These are phyloP conservation scores for Caenorhabditis angaria DNA, from an alignment of 2,888 invertebrate species.

Conservation along the genomic window DNA sequence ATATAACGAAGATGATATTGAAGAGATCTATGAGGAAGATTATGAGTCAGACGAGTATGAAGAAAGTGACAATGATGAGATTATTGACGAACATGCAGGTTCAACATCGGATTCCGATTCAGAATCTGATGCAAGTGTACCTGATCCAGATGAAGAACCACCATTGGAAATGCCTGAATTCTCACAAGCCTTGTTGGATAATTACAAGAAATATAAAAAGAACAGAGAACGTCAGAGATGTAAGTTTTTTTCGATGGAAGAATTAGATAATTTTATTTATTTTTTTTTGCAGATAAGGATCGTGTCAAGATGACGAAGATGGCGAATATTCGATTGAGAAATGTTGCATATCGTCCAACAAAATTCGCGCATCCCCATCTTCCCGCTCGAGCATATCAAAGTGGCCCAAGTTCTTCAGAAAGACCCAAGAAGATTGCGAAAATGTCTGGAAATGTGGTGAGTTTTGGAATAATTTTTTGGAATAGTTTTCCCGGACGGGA, in stretches of 20 bases:
- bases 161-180: not conserved
- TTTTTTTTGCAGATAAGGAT: not conserved
- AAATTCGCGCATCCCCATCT: slow-evolving; percentile 25
- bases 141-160: not conserved
- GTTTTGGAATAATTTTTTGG: not conserved
- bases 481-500: not conserved
- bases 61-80: not conserved
- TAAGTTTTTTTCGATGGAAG: not conserved
- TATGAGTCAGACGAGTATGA: slow-evolving; percentile 11
- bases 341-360: slow-evolving; percentile 7
- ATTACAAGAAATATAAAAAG: not conserved
- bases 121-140: not conserved
- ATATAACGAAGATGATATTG: slow-evolving; percentile 2
- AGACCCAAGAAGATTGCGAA: slow-evolving; percentile 8
- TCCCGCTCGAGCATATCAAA: slow-evolving; percentile 9
- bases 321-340: not conserved
- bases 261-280: not conserved
- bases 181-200: not conserved
- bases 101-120: not conserved
- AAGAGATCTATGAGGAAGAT: not conserved
- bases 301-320: not conserved
- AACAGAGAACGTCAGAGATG: slow-evolving; percentile 6
- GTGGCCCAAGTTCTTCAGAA: slow-evolving; percentile 16
- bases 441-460: slow-evolving; percentile 5
- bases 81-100: slow-evolving; percentile 5